Conservation (phyloP, 2,888 invertebrate genomes). For the Eristalis intricaria region DNA sequence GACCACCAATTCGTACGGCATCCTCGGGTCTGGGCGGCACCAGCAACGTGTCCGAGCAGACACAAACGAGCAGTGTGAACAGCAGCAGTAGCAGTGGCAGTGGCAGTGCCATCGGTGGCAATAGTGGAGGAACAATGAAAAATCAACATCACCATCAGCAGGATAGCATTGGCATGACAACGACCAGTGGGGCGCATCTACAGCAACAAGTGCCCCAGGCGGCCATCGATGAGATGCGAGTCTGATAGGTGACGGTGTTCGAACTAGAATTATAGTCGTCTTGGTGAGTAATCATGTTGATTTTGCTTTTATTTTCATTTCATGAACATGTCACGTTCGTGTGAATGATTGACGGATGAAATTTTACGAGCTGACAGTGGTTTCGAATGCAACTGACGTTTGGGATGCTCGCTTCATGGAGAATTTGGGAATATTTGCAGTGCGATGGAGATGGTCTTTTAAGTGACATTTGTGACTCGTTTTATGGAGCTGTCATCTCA, state of each 20-base stretch:
- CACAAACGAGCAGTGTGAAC: slow-evolving; percentile 75
- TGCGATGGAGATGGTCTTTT: background rate
- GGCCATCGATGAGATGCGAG: slow-evolving; percentile 94
- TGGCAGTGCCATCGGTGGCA: slow-evolving; percentile 74
- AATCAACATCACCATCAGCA: slow-evolving; percentile 81
- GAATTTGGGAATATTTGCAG: background rate
- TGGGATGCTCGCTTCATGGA: background rate
- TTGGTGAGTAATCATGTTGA: slow-evolving; percentile 76
- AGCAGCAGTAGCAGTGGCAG: slow-evolving; percentile 78
- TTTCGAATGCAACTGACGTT: background rate
- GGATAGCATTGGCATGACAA: slow-evolving; percentile 80
- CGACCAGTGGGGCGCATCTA: slow-evolving; percentile 81
- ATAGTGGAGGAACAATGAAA: slow-evolving; percentile 79
- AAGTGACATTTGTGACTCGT: background rate
- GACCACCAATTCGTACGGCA: slow-evolving; percentile 81
- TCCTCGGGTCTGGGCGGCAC: slow-evolving; percentile 76
- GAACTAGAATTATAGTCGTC: slow-evolving; percentile 81
- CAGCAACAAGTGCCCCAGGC: slow-evolving; percentile 88
- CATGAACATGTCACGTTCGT: background rate
- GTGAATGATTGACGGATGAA: background rate
- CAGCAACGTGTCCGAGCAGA: slow-evolving; percentile 76
- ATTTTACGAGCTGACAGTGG: background rate
- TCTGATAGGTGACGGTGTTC: slow-evolving; percentile 86
- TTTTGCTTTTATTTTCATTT: background rate
- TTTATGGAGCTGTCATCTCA: background rate